A percentile compares a stretch with the other conserved stretches of the same genome.
Conservation (phyloP, 1,140 invertebrate species). For the Dendrolimus punctatus region DNA sequence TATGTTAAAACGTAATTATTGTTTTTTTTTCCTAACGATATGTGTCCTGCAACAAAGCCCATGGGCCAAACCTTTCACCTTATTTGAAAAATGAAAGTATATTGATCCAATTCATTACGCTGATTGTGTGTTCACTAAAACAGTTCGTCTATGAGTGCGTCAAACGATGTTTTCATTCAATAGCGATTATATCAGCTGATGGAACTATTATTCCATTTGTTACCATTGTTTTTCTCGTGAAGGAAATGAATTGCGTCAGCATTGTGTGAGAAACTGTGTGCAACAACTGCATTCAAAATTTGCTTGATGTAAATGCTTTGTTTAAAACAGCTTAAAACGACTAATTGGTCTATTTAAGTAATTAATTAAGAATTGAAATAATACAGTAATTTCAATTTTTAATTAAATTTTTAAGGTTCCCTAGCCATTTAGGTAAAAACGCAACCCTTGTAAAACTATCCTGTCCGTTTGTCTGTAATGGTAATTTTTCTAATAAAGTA, state of each 20-base stretch:
- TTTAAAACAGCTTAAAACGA: too few relatives aligned
- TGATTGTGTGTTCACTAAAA: not conserved
- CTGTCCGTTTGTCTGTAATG: too few relatives aligned
- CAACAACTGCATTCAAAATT: too few relatives aligned
- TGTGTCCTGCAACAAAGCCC: conserved; percentile 12
- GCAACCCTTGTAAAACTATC: too few relatives aligned
- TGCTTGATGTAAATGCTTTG: too few relatives aligned
- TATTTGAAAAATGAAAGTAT: conserved; percentile 5
- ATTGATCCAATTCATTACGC: not conserved
- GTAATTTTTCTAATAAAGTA: too few relatives aligned
- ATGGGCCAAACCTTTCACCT: conserved; percentile 6
- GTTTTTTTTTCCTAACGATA: conserved; percentile 1
- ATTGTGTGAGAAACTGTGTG: not conserved
- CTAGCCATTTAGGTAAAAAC: too few relatives aligned
- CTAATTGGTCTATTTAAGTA: too few relatives aligned
- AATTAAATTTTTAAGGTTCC: too few relatives aligned
- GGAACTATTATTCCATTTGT: not conserved
- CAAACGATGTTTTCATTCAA: not conserved
- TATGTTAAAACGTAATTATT: conserved; percentile 9
- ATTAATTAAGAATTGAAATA: not conserved
- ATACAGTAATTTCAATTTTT: not conserved
- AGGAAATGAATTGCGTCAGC: conserved; percentile 1
- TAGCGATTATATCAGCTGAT: not conserved
- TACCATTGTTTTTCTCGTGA: not conserved
- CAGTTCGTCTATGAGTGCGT: not conserved